A percentile compares a stretch with the other conserved stretches of the same genome.
Evolutionary conservation across 2,797 vertebrate genomes (phyloP).

Genomic region (Mallotus villosus): DNA sequence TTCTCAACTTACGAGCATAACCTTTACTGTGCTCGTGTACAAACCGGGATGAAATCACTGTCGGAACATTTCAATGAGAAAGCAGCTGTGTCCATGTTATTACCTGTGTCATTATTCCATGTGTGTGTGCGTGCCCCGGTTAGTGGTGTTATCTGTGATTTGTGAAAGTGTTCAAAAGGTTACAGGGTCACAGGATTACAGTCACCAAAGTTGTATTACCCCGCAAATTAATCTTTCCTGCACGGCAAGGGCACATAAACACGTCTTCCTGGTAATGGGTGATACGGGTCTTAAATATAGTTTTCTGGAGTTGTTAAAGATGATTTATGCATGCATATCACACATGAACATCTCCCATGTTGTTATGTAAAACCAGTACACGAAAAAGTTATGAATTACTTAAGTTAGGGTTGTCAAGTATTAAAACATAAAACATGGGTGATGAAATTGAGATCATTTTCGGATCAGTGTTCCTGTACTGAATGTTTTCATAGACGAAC

Average conservation of each 20-base stretch:
- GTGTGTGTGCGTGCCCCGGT: slow-evolving; percentile 32
- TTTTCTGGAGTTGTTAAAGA: neutral
- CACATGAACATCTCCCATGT: neutral
- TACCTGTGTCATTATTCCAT: slow-evolving; percentile 45
- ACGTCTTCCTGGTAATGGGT: neutral
- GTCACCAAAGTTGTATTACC: slow-evolving; percentile 15
- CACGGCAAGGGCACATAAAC: neutral
- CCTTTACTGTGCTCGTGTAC: slow-evolving; percentile 61
- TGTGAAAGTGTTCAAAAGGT: slow-evolving; percentile 33
- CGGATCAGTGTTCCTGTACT: no score
- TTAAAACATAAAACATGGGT: no score
- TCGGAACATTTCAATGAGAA: slow-evolving; percentile 57
- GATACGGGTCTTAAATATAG: neutral
- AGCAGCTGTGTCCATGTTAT: slow-evolving; percentile 52
- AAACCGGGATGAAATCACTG: slow-evolving; percentile 40
- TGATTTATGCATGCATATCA: neutral
- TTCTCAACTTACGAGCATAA: slow-evolving; percentile 69
- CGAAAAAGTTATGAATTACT: neutral
- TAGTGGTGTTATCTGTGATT: slow-evolving; percentile 24
- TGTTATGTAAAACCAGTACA: neutral
- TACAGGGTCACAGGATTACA: slow-evolving; percentile 16
- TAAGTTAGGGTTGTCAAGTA: neutral
- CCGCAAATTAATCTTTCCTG: neutral
- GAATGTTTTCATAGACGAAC: no score
- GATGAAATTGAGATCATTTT: no score